Evolutionary conservation across 2,888 invertebrate species (phyloP).

Genomic region (Liopterus haemorrhoidalis): DNA sequence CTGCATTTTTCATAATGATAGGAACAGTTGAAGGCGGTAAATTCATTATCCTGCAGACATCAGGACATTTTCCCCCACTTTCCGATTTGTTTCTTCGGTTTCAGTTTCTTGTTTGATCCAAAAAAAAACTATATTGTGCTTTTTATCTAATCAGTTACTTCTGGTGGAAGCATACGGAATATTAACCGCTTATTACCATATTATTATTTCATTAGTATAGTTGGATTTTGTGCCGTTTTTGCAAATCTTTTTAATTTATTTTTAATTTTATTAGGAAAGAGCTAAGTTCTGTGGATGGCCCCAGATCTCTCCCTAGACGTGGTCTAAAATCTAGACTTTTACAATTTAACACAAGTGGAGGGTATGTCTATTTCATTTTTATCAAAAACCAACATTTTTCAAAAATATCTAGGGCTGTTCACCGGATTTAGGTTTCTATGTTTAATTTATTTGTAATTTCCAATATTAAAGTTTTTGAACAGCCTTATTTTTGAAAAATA

Average conservation of each 20-base stretch:
- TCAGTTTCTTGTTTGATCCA: too few relatives aligned
- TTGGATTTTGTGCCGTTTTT: neutral
- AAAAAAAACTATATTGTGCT: too few relatives aligned
- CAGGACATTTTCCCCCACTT: too few relatives aligned
- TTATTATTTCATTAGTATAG: too few relatives aligned
- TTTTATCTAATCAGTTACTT: too few relatives aligned
- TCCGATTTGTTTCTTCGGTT: too few relatives aligned
- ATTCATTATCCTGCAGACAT: too few relatives aligned
- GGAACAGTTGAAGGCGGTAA: too few relatives aligned
- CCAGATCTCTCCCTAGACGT: slow-evolving; percentile 82
- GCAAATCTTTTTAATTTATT: slow-evolving; percentile 7
- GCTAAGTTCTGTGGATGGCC: slow-evolving; percentile 64
- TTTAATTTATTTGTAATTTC: too few relatives aligned
- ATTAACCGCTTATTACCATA: too few relatives aligned
- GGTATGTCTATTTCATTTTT: slow-evolving; percentile 56
- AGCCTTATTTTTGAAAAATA: slow-evolving; percentile 55
- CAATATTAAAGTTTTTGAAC: slow-evolving; percentile 67
- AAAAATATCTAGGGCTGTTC: slow-evolving; percentile 39
- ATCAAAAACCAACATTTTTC: neutral
- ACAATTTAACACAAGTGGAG: slow-evolving; percentile 82
- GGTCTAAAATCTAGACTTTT: slow-evolving; percentile 86
- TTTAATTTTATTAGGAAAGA: slow-evolving; percentile 42
- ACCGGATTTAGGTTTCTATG: slow-evolving; percentile 39
- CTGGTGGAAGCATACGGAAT: too few relatives aligned
- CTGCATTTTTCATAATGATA: too few relatives aligned